Evolutionary conservation across 2,888 invertebrate species (phyloP).

Genomic region (Pseudeuparius sepicola): DNA sequence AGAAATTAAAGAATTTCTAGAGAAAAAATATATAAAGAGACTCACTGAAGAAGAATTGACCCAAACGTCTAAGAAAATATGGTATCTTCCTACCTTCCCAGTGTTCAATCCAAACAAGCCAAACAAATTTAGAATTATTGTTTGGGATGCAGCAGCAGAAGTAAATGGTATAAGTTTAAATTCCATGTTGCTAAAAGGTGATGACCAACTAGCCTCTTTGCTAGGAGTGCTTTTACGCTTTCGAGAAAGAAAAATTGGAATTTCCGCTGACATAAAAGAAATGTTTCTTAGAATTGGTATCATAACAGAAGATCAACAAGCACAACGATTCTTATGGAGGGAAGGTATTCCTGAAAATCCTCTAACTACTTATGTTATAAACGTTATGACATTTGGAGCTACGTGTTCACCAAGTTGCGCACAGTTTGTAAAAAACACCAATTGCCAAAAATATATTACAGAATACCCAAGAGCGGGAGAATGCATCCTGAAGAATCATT

Average conservation of each 20-base stretch:
- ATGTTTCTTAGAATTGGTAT: conserved; percentile 17
- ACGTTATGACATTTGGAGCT: conserved; percentile 25
- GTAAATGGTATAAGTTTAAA: too few relatives aligned
- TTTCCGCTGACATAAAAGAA: conserved; percentile 5
- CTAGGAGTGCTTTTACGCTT: conserved; percentile 5
- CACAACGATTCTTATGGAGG: conserved; percentile 16
- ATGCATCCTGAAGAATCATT: conserved; percentile 17
- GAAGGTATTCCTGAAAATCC: conserved; percentile 3
- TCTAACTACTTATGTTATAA: conserved; percentile 20
- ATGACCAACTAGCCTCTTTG: too few relatives aligned
- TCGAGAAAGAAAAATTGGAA: conserved; percentile 3
- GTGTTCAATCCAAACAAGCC: too few relatives aligned
- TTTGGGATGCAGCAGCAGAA: too few relatives aligned
- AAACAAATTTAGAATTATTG: too few relatives aligned
- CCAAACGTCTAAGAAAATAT: too few relatives aligned
- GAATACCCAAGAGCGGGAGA: neutral
- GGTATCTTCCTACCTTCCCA: too few relatives aligned
- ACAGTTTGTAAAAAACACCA: conserved; percentile 21
- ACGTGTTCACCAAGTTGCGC: conserved; percentile 14
- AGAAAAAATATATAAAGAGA: too few relatives aligned
- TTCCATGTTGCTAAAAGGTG: too few relatives aligned
- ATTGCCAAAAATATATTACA: conserved; percentile 7
- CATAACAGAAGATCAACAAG: conserved; percentile 22
- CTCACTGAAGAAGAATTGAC: too few relatives aligned
- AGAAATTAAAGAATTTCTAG: too few relatives aligned